A percentile compares a stretch with the other conserved stretches of the same genome.
phyloP scores from a whole-genome alignment of 23 tunicate species.

The Aplidium turbinatum region DNA sequence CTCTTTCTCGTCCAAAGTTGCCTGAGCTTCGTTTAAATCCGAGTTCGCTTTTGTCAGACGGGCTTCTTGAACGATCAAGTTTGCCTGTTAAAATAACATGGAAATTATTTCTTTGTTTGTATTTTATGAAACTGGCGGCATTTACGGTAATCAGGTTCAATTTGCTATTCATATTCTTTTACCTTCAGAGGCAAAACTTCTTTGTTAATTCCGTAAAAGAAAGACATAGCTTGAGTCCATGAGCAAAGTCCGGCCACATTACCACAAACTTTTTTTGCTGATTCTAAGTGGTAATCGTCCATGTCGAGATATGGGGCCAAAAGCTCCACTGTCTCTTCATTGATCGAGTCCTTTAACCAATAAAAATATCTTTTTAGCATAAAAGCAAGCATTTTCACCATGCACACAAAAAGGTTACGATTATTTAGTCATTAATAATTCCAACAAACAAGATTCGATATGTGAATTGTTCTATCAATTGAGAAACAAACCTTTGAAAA shows the following conservation, averaged over 20 bases:
- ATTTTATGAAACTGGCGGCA: no score
- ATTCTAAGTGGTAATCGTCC: conserved; percentile 95
- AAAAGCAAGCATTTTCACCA: no score
- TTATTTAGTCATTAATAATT: no score
- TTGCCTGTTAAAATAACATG: conserved; percentile 64
- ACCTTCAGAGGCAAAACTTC: conserved; percentile 98
- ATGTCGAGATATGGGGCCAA: conserved; percentile 82
- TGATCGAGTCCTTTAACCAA: conserved; percentile 96
- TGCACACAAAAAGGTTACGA: no score
- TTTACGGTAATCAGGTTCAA: no score
- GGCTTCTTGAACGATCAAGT: conserved; percentile 86
- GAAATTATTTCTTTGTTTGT: no score
- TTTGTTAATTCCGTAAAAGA: conserved; percentile 93
- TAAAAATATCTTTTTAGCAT: not conserved
- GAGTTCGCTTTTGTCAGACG: conserved; percentile 69
- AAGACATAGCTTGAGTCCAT: conserved; percentile 98
- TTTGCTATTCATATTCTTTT: no score
- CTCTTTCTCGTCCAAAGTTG: conserved; percentile 77
- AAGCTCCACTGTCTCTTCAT: conserved; percentile 92
- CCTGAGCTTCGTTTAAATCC: conserved; percentile 88
- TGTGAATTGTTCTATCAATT: no score
- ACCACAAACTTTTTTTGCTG: conserved; percentile 96
- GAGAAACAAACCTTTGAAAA: conserved; percentile 69
- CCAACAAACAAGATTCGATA: no score
- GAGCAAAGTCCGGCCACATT: conserved; percentile 98